Percentiles rank a stretch among this genome's conserved stretches.
Conservation (phyloP, 2,113 vertebrate species). For the Malurus melanocephalus region DNA sequence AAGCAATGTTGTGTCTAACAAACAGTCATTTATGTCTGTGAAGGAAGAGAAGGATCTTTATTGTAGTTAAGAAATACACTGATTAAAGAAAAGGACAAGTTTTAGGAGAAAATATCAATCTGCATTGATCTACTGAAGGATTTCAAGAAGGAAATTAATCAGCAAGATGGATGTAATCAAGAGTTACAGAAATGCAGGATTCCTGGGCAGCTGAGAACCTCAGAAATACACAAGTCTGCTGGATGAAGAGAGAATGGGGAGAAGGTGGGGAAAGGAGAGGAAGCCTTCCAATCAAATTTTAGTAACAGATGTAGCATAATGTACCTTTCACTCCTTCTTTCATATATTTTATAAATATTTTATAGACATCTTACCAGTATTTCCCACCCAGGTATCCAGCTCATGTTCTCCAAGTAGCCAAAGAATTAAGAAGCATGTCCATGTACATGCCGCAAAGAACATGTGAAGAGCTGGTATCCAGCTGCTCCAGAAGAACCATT, state of each 20-base stretch:
- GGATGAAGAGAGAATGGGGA: neutral
- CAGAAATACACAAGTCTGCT: neutral
- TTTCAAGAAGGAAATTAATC: conserved; percentile 32
- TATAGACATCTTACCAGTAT: neutral
- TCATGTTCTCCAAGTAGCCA: neutral
- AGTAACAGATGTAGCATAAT: neutral
- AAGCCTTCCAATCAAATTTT: neutral
- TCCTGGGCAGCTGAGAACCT: neutral
- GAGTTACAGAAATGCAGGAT: neutral
- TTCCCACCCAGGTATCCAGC: neutral
- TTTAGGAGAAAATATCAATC: conserved; percentile 22
- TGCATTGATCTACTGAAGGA: conserved; percentile 26
- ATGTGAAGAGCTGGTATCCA: neutral
- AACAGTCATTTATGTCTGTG: neutral
- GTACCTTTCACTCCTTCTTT: neutral
- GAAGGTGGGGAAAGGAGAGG: neutral
- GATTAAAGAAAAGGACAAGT: conserved; percentile 22
- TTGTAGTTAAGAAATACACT: conserved; percentile 12
- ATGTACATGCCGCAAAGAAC: neutral
- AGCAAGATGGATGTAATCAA: neutral
- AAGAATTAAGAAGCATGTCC: neutral
- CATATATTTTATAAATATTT: neutral
- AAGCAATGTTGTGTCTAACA: neutral
- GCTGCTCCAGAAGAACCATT: neutral
- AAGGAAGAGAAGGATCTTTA: conserved; percentile 4